A percentile compares a stretch with the other conserved stretches of the same genome.
Evolutionary conservation across 2,888 invertebrate species (phyloP).

Genomic region (Limenitis camilla): DNA sequence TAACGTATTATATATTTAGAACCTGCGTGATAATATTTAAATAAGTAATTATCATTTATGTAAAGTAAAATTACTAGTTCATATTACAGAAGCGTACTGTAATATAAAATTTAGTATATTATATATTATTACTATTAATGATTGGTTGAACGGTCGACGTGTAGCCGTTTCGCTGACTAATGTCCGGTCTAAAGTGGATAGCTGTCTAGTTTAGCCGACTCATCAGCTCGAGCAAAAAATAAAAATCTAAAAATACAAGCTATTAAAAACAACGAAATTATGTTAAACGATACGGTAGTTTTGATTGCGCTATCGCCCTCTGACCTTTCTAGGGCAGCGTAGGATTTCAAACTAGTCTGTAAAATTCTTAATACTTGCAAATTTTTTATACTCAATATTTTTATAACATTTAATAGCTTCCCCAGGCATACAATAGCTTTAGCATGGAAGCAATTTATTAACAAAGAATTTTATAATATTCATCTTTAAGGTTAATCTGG

Average conservation of each 20-base stretch:
- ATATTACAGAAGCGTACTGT: not conserved
- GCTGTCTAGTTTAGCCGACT: conserved; percentile 34
- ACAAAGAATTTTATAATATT: too few species aligned
- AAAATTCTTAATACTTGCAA: too few species aligned
- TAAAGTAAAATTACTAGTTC: too few species aligned
- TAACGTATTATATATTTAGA: too few species aligned
- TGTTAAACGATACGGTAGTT: conserved; percentile 4
- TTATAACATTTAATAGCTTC: too few species aligned
- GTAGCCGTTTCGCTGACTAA: conserved; percentile 48
- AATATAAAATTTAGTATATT: conserved; percentile 1
- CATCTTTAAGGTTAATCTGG: too few species aligned
- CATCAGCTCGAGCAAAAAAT: conserved; percentile 25
- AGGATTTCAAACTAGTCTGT: too few species aligned
- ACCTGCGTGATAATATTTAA: too few species aligned
- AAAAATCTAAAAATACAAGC: conserved; percentile 24
- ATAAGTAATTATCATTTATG: too few species aligned
- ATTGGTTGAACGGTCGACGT: conserved; percentile 25
- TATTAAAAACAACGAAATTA: conserved; percentile 15
- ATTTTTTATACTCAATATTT: too few species aligned
- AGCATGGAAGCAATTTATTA: too few species aligned
- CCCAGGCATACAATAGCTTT: too few species aligned
- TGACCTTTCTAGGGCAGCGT: conserved; percentile 13
- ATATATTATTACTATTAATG: conserved; percentile 39
- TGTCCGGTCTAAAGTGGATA: conserved; percentile 64
- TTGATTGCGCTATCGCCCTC: conserved; percentile 7